Conservation (phyloP, 2,797 vertebrate genomes). For the Crocidura indochinensis region DNA sequence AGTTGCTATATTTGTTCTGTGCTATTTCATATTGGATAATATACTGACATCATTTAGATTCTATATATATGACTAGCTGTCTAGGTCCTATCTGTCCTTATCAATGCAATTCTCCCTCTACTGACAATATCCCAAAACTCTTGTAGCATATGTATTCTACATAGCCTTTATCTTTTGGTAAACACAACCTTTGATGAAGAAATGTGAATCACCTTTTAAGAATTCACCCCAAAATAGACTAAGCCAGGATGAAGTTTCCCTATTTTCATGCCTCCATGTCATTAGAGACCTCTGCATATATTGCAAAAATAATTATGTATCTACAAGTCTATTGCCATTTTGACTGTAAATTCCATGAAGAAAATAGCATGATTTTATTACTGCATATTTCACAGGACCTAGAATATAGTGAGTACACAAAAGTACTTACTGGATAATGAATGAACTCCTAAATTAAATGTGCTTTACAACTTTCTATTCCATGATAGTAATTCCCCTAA, state of each 20-base stretch:
- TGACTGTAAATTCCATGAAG: background rate
- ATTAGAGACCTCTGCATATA: background rate
- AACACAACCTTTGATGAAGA: background rate
- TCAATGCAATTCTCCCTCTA: background rate
- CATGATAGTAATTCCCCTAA: background rate
- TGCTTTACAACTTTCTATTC: background rate
- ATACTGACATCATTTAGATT: background rate
- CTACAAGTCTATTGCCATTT: background rate
- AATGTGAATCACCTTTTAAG: background rate
- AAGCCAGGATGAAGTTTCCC: background rate
- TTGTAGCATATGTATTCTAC: background rate
- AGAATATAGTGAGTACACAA: background rate
- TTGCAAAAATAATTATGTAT: background rate
- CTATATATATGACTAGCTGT: background rate
- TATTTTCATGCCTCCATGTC: background rate
- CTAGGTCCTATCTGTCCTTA: background rate
- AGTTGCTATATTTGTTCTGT: no score
- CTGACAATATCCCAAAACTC: background rate
- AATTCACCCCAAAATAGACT: background rate
- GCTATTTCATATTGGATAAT: background rate
- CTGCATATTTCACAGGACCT: constrained; percentile 25
- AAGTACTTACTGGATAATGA: background rate
- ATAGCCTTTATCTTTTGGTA: background rate
- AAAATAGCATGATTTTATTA: constrained; percentile 21
- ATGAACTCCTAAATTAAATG: background rate